phyloP scores from a whole-genome alignment of 1,140 invertebrate genomes.

The Drosophila simulans region DNA sequence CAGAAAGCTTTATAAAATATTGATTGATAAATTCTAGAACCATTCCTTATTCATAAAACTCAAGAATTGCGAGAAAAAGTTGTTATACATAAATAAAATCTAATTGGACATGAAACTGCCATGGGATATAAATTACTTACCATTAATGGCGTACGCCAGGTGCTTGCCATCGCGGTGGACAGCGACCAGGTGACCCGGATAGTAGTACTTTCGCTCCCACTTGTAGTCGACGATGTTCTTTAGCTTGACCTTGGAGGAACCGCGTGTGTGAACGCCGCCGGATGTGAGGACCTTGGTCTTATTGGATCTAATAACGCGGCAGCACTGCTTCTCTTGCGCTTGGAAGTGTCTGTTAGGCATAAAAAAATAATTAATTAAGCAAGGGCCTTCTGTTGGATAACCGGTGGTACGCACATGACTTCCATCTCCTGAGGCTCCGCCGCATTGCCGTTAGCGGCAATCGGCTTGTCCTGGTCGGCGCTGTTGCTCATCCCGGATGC shows the following conservation, averaged over 20 bases:
- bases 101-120: not conserved
- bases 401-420: constrained; percentile 47
- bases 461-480: constrained; percentile 47
- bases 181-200: constrained; percentile 94
- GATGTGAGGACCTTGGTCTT: constrained; percentile 90
- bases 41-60: too few species aligned
- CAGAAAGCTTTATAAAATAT: too few species aligned
- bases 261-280: constrained; percentile 89
- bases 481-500: constrained; percentile 53
- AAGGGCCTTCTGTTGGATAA: too few species aligned
- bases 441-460: constrained; percentile 61
- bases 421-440: constrained; percentile 56
- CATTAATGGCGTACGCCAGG: constrained; percentile 95
- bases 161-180: constrained; percentile 94
- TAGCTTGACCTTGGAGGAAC: constrained; percentile 94
- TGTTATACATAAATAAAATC: not conserved
- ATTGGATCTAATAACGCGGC: constrained; percentile 88
- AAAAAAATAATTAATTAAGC: not conserved
- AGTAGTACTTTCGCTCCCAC: constrained; percentile 95
- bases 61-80: not conserved
- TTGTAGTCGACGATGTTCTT: constrained; percentile 96
- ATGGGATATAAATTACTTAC: constrained; percentile 85
- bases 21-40: too few species aligned
- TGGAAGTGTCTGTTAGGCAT: constrained; percentile 85
- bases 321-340: constrained; percentile 89